Evolutionary conservation across 2,888 invertebrate species (phyloP).

Genomic region (Neelides folsomi): DNA sequence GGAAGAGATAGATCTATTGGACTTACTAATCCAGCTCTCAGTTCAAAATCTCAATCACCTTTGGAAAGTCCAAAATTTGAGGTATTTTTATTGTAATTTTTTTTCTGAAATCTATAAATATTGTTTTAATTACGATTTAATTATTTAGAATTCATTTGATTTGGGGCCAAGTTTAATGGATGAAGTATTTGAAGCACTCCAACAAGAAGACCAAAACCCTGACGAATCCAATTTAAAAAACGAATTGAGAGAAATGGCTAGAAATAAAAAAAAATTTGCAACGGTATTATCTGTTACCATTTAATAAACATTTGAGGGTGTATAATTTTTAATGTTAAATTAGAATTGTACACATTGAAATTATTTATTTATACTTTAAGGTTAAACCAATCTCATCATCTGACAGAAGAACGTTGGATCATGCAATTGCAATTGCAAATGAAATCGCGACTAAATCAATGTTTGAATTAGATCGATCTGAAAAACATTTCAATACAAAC

Average conservation of each 20-base stretch:
- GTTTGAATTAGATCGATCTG: conserved; percentile 37
- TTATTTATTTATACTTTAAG: no score
- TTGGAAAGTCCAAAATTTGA: conserved; percentile 41
- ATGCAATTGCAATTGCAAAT: conserved; percentile 83
- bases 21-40: conserved; percentile 31
- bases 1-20: conserved; percentile 19
- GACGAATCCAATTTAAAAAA: conserved; percentile 53
- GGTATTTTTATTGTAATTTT: conserved; percentile 32
- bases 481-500: conserved; percentile 27
- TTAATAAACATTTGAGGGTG: no score
- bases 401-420: conserved; percentile 78
- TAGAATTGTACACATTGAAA: no score
- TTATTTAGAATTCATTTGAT: conserved; percentile 44
- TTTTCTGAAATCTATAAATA: no score
- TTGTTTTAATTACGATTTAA: not conserved
- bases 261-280: conserved; percentile 45
- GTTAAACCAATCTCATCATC: conserved; percentile 88
- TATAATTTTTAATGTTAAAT: no score
- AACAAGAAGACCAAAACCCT: conserved; percentile 23
- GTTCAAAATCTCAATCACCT: conserved; percentile 33
- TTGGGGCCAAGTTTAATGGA: conserved; percentile 75
- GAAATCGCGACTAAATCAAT: conserved; percentile 64
- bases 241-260: conserved; percentile 52
- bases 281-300: no score
- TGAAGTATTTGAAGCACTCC: conserved; percentile 61